phyloP scores from a whole-genome alignment of 2,888 invertebrate species.

The Pachycephus smyrnensis region DNA sequence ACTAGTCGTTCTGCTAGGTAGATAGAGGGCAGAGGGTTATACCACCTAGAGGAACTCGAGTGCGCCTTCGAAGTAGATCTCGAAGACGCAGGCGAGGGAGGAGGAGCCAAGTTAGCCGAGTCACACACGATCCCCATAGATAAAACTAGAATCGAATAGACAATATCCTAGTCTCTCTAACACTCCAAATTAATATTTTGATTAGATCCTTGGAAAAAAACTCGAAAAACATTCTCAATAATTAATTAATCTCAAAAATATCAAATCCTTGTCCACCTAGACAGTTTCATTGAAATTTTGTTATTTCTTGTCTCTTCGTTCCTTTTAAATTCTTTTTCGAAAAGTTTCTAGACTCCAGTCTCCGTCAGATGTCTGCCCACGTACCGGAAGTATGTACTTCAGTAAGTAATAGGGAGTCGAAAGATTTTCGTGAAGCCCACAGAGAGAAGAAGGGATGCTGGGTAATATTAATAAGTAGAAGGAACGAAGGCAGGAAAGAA shows the following conservation, averaged over 20 bases:
- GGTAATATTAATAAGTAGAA: conserved; percentile 66
- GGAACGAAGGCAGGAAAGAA: conserved; percentile 31
- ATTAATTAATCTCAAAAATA: too few relatives aligned
- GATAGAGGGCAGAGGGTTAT: conserved; percentile 10
- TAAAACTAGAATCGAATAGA: too few relatives aligned
- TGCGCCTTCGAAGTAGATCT: conserved; percentile 21
- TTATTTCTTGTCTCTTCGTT: too few relatives aligned
- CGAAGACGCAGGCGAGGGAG: not conserved
- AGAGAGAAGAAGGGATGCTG: conserved; percentile 2
- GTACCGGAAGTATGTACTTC: conserved; percentile 8
- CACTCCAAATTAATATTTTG: too few relatives aligned
- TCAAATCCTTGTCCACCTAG: too few relatives aligned
- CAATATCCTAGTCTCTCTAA: too few relatives aligned
- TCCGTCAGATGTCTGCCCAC: not conserved
- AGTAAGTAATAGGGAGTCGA: conserved; percentile 23
- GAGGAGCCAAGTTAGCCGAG: not conserved
- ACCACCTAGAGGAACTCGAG: conserved; percentile 28
- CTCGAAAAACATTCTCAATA: too few relatives aligned
- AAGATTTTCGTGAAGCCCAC: conserved; percentile 9
- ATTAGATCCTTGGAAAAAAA: too few relatives aligned
- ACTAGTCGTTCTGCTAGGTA: not conserved
- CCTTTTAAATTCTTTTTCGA: too few relatives aligned
- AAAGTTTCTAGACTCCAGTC: too few relatives aligned
- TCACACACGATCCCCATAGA: not conserved
- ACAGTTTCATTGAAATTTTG: too few relatives aligned